Percentiles rank a stretch among this genome's conserved stretches.
These are phyloP conservation scores for Sebastes steindachneri DNA, from an alignment of 2,797 vertebrate species.

Conservation along the genomic window DNA sequence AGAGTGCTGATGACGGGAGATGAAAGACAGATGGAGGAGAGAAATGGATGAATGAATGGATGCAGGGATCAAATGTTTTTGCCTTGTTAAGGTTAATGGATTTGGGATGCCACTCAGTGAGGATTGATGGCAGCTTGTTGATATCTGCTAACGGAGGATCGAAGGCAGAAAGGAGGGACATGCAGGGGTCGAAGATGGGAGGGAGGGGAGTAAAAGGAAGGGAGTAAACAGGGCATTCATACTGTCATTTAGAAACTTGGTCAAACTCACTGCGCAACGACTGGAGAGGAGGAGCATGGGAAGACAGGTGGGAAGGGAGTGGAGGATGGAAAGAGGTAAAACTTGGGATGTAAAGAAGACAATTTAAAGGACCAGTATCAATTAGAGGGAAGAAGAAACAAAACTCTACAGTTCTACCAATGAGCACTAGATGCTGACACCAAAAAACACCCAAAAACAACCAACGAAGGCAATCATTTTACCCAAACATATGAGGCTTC, in stretches of 20 bases:
- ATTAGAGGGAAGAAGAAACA: not conserved
- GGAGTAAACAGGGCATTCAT: not conserved
- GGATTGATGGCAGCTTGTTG: conserved; percentile 17
- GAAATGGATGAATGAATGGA: conserved; percentile 18
- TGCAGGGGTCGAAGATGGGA: not conserved
- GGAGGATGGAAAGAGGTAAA: not conserved
- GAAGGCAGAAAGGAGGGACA: not conserved
- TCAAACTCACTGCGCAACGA: not conserved
- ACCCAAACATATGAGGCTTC: not conserved
- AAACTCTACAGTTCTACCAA: not conserved
- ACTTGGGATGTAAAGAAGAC: not conserved
- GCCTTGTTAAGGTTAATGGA: conserved; percentile 37
- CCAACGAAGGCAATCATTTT: not conserved
- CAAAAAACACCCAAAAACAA: not conserved
- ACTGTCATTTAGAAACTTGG: not conserved
- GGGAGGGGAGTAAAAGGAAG: not conserved
- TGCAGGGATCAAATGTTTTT: conserved; percentile 11
- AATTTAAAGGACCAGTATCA: not conserved
- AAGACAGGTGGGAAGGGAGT: not conserved
- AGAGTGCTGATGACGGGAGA: conserved; percentile 26
- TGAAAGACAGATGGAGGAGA: conserved; percentile 19
- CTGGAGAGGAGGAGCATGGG: not conserved
- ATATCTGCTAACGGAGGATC: conserved; percentile 15
- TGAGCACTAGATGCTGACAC: rapidly evolving
- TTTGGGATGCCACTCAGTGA: conserved; percentile 28